These are phyloP conservation scores for Meloidogyne hapla DNA, from an alignment of 1,140 invertebrate genomes.

Conservation along the genomic window DNA sequence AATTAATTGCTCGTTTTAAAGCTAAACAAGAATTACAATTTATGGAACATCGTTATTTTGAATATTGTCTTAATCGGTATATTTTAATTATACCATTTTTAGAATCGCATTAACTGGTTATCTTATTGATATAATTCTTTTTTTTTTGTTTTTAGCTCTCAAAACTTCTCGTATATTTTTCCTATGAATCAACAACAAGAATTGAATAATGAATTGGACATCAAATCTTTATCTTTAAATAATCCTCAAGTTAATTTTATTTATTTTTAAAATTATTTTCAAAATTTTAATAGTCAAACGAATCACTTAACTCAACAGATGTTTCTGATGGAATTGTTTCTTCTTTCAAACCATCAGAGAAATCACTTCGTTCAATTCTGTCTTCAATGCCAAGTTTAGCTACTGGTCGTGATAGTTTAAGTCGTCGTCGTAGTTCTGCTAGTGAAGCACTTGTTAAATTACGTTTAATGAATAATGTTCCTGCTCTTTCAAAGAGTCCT, in stretches of 20 bases:
- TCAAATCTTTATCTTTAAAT: background rate
- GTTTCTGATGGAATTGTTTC: background rate
- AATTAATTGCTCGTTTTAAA: constrained; percentile 1
- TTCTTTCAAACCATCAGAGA: constrained; percentile 26
- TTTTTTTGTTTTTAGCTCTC: background rate
- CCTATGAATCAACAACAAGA: background rate
- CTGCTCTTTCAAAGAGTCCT: constrained; percentile 17
- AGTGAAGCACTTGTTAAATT: constrained; percentile 24
- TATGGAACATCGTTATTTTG: background rate
- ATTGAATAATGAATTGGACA: background rate
- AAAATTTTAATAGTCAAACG: background rate
- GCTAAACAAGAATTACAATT: background rate
- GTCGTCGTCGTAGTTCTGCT: constrained; percentile 16
- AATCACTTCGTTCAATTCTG: constrained; percentile 26
- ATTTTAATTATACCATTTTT: too few species aligned
- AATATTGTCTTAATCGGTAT: too few species aligned
- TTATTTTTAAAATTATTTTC: background rate
- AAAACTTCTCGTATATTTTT: background rate
- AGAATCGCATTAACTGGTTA: too few species aligned
- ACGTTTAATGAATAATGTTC: constrained; percentile 18
- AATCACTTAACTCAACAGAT: background rate
- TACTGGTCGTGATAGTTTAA: constrained; percentile 20
- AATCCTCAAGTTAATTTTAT: background rate
- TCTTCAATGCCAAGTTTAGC: background rate
- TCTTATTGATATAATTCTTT: too few species aligned